A percentile compares a stretch with the other conserved stretches of the same genome.
Evolutionary conservation across 2,888 invertebrate genomes (phyloP).

Genomic region (Habroteleia sp.): DNA sequence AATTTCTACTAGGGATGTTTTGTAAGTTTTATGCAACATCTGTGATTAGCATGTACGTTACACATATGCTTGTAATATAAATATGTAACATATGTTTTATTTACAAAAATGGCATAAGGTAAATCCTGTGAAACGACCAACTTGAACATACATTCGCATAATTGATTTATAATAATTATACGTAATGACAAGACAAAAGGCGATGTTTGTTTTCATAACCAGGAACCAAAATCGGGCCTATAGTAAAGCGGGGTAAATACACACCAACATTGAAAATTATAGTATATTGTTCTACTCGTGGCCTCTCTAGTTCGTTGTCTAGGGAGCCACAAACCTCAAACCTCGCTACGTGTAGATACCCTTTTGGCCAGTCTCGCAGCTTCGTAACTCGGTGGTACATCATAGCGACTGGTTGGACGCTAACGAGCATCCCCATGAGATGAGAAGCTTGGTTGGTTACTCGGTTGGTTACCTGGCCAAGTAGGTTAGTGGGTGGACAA

Average conservation of each 20-base stretch:
- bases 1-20: no score
- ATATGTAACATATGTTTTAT: no score
- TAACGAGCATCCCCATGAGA: conserved; percentile 70
- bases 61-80: no score
- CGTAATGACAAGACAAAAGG: no score
- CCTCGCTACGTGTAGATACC: conserved; percentile 51
- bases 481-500: conserved; percentile 55
- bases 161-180: no score
- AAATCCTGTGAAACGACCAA: no score
- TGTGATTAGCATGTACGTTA: no score
- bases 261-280: conserved; percentile 68
- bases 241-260: conserved; percentile 53
- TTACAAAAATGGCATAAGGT: no score
- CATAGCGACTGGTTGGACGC: conserved; percentile 65
- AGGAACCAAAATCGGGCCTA: no score
- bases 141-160: no score
- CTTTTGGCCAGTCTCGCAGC: conserved; percentile 51
- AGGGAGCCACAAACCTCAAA: conserved; percentile 67
- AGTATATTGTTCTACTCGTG: conserved; percentile 72
- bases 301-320: conserved; percentile 59
- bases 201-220: conserved; percentile 19
- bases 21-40: no score
- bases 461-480: conserved; percentile 50
- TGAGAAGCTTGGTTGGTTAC: conserved; percentile 54
- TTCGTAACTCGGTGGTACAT: conserved; percentile 66